Evolutionary conservation across 2,888 invertebrate species (phyloP).

Genomic region (Cheilosia urbana): DNA sequence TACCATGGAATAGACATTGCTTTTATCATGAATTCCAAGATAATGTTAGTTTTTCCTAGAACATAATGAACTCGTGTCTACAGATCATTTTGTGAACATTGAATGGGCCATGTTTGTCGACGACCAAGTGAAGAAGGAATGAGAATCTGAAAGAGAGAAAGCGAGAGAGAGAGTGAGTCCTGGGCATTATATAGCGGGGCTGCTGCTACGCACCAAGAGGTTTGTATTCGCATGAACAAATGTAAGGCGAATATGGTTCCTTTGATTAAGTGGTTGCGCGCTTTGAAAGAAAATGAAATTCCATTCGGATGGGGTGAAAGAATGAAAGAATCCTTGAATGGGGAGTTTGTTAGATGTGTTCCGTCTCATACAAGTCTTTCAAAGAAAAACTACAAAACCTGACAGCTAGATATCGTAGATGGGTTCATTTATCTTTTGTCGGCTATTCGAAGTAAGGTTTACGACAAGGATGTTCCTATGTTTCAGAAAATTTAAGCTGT

Average conservation of each 20-base stretch:
- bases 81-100: conserved; percentile 74
- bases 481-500: conserved; percentile 10
- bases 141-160: neutral
- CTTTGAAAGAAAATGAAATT: conserved; percentile 71
- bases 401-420: conserved; percentile 66
- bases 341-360: conserved; percentile 9
- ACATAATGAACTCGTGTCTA: conserved; percentile 75
- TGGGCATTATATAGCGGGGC: conserved; percentile 27
- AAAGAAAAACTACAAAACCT: conserved; percentile 59
- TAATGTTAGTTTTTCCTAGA: conserved; percentile 71
- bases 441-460: conserved; percentile 13
- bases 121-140: conserved; percentile 37
- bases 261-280: conserved; percentile 70
- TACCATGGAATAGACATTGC: conserved; percentile 49
- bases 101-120: conserved; percentile 74
- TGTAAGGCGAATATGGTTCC: conserved; percentile 61
- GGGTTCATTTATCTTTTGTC: conserved; percentile 72
- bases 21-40: conserved; percentile 70
- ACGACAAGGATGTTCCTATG: neutral
- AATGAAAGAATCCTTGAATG: conserved; percentile 52
- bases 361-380: conserved; percentile 4
- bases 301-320: conserved; percentile 58
- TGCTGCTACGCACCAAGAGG: conserved; percentile 65
- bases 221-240: conserved; percentile 66
- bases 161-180: neutral